phyloP scores from a whole-genome alignment of 1,140 invertebrate genomes.

The Portunus trituberculatus region DNA sequence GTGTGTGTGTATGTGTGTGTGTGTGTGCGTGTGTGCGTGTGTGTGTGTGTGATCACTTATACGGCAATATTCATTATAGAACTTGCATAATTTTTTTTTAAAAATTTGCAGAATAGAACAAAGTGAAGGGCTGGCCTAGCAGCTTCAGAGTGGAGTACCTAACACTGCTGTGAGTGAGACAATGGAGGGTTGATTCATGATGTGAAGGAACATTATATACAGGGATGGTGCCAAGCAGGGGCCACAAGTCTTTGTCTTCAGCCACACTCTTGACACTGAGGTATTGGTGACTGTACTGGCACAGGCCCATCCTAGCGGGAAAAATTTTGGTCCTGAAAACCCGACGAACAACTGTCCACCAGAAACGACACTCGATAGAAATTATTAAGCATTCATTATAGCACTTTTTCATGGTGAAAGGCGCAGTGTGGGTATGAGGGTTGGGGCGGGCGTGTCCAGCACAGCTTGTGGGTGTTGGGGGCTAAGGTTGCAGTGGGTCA shows the following conservation, averaged over 20 bases:
- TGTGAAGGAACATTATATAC: conserved; percentile 75
- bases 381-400: conserved; percentile 62
- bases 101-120: conserved; percentile 69
- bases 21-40: conserved; percentile 32
- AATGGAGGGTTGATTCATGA: conserved; percentile 75
- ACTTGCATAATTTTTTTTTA: conserved; percentile 23
- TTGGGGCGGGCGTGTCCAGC: conserved; percentile 68
- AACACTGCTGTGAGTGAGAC: conserved; percentile 74
- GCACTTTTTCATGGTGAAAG: conserved; percentile 64
- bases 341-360: conserved; percentile 55
- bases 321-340: conserved; percentile 65
- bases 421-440: conserved; percentile 59
- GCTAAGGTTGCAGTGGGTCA: conserved; percentile 75
- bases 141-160: conserved; percentile 72
- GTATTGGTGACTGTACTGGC: conserved; percentile 74
- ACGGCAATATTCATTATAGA: conserved; percentile 46
- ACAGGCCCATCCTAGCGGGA: conserved; percentile 64
- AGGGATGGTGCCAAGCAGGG: conserved; percentile 74
- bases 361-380: conserved; percentile 48
- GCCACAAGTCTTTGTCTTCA: conserved; percentile 72
- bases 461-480: conserved; percentile 71
- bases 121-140: conserved; percentile 71
- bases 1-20: conserved; percentile 38
- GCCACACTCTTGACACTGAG: conserved; percentile 74
- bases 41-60: conserved; percentile 2